Percentiles rank a stretch among this genome's conserved stretches.
Evolutionary conservation across 2,797 vertebrate species (phyloP).

Genomic region (Micropoecilia bifurca): DNA sequence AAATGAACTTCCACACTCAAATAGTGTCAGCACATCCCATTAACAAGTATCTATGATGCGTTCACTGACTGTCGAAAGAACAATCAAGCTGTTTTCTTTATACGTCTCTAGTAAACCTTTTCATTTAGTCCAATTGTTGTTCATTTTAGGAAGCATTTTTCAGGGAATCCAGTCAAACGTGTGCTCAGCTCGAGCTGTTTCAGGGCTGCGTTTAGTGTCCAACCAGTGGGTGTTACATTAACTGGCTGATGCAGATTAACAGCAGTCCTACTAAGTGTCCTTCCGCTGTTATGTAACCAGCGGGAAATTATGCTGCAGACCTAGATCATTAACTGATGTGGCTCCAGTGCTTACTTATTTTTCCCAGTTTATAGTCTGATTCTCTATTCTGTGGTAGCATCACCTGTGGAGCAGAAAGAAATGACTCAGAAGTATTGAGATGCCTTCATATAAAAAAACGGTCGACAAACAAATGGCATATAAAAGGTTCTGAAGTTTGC

Average conservation of each 20-base stretch:
- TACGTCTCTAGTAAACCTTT: neutral
- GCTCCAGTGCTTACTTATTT: neutral
- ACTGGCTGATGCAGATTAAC: conserved; percentile 40
- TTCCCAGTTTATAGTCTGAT: neutral
- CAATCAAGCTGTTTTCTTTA: neutral
- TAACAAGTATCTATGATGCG: neutral
- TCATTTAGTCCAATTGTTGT: neutral
- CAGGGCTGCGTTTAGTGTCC: conserved; percentile 1
- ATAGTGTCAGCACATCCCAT: neutral
- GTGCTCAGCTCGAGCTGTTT: neutral
- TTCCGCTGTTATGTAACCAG: conserved; percentile 45
- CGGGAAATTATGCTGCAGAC: conserved; percentile 14
- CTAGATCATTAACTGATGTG: conserved; percentile 11
- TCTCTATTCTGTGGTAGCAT: conserved; percentile 15
- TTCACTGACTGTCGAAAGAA: neutral
- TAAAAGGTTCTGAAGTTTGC: neutral
- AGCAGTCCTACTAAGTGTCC: conserved; percentile 21
- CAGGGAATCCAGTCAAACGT: neutral
- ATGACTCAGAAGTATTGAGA: conserved; percentile 30
- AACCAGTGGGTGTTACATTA: conserved; percentile 16
- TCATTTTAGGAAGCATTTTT: neutral
- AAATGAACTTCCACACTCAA: neutral
- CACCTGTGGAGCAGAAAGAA: conserved; percentile 50
- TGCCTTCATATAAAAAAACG: conserved; percentile 27
- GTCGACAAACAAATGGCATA: conserved; percentile 32